phyloP scores from a whole-genome alignment of 64 coral and sea anemone species.

The Hydrozoanthus tunicans region DNA sequence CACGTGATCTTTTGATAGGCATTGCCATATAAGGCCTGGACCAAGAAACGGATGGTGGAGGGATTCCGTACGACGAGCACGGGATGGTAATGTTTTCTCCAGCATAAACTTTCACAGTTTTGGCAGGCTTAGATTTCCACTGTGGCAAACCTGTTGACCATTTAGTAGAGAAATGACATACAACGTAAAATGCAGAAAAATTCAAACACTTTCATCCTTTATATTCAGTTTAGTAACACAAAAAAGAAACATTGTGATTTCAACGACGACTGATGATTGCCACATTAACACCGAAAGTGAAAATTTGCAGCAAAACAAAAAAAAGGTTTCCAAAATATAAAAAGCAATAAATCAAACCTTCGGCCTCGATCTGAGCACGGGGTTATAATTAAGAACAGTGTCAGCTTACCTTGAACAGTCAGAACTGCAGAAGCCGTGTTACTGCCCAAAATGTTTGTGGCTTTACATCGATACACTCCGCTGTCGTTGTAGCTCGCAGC shows the following conservation, averaged over 20 bases:
- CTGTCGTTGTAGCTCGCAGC: neutral
- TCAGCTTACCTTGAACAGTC: neutral
- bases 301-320: constrained; percentile 11
- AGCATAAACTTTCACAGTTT: neutral
- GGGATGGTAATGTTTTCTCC: neutral
- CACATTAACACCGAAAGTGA: neutral
- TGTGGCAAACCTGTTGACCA: neutral
- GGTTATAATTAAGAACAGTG: neutral
- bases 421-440: neutral
- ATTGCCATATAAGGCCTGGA: constrained; percentile 15
- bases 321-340: neutral
- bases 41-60: constrained; percentile 12
- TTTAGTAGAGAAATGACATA: neutral
- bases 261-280: neutral
- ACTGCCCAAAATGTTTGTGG: neutral
- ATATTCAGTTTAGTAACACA: constrained; percentile 6
- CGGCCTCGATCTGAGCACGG: no score
- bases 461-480: no score
- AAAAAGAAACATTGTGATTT: neutral
- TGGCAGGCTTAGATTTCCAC: neutral
- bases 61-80: neutral
- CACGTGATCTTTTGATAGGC: neutral
- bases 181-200: constrained; percentile 10
- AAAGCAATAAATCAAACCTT: no score
- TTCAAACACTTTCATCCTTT: neutral